Conservation (phyloP, 2,113 vertebrate genomes). For the Pygoscelis antarcticus region DNA sequence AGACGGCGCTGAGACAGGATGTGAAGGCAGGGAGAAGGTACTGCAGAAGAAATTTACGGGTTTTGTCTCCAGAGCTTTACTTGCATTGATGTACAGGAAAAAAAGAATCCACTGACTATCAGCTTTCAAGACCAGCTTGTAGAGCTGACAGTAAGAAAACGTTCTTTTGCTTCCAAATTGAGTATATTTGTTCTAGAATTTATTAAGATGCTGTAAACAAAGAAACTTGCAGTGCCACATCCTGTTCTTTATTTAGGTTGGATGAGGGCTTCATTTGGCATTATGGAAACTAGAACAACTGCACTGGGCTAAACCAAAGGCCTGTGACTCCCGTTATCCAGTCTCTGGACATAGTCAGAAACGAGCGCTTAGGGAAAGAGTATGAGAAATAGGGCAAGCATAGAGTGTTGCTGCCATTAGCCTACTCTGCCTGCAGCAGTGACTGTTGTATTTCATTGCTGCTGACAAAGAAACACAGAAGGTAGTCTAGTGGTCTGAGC, state of each 20-base stretch:
- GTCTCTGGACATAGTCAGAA: not conserved
- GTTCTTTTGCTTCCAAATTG: slow-evolving; percentile 41
- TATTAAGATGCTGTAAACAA: slow-evolving; percentile 4
- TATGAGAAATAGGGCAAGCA: not conserved
- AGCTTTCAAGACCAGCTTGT: slow-evolving; percentile 18
- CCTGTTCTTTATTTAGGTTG: slow-evolving; percentile 36
- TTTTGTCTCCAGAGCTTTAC: not conserved
- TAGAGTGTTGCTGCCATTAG: not conserved
- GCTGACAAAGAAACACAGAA: not conserved
- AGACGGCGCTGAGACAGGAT: not conserved
- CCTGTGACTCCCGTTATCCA: not conserved
- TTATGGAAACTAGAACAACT: not conserved
- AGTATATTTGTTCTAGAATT: slow-evolving; percentile 47
- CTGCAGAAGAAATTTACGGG: not conserved
- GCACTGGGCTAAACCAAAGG: not conserved
- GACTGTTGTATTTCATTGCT: not conserved
- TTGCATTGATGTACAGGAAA: not conserved
- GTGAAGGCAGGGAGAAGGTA: not conserved
- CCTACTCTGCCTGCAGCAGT: not conserved
- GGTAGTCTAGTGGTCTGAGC: not conserved
- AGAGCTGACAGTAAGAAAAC: not conserved
- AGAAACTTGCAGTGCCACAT: slow-evolving; percentile 35
- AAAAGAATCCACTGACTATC: not conserved
- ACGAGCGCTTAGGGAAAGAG: not conserved
- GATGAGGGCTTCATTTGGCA: slow-evolving; percentile 2